Evolutionary conservation across 2,113 vertebrate genomes (phyloP).

Genomic region (Rhinopomastus cyanomelas): DNA sequence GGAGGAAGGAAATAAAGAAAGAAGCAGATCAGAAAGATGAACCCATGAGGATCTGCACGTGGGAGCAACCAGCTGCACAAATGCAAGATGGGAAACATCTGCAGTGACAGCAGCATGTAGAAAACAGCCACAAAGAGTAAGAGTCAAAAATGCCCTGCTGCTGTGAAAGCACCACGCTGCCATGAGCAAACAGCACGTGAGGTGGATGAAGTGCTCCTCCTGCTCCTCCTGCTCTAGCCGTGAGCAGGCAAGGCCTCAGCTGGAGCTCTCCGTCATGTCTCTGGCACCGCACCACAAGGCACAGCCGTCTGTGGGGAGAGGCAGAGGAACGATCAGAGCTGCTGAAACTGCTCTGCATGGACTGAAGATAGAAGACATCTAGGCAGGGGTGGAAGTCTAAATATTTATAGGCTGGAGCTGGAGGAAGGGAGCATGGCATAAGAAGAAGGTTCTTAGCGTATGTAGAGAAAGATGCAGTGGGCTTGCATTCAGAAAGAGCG

Average conservation of each 20-base stretch:
- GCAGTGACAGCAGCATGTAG: neutral
- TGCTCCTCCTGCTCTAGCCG: neutral
- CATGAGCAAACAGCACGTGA: neutral
- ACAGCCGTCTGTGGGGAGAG: neutral
- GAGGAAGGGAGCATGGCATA: neutral
- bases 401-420: neutral
- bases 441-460: neutral
- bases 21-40: neutral
- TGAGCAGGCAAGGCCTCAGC: neutral
- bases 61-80: conserved; percentile 5
- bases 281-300: fast-evolving
- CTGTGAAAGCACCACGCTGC: conserved; percentile 35
- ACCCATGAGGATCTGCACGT: neutral
- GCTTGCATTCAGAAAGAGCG: neutral
- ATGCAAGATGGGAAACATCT: conserved; percentile 23
- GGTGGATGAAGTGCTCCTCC: neutral
- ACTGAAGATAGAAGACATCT: neutral
- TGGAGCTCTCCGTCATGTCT: neutral
- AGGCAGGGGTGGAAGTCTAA: neutral
- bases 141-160: conserved; percentile 38
- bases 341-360: neutral
- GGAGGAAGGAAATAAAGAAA: neutral
- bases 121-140: neutral
- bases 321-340: neutral
- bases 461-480: neutral